These are phyloP conservation scores for Murina feae DNA, from an alignment of 2,113 vertebrate genomes.

Conservation along the genomic window DNA sequence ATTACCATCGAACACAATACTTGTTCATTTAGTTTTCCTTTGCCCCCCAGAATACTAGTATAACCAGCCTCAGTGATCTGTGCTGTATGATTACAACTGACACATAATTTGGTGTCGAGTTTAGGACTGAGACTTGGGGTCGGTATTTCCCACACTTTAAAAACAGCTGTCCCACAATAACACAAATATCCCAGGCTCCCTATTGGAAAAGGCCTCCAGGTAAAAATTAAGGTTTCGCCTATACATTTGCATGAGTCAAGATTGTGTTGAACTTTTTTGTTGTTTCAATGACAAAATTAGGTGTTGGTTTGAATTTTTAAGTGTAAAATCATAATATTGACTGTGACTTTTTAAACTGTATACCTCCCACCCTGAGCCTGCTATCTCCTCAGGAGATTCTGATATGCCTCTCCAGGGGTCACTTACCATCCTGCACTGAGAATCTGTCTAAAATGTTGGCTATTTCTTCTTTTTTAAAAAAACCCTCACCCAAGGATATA, in stretches of 20 bases:
- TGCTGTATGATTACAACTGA: neutral
- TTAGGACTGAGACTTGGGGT: neutral
- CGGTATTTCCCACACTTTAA: neutral
- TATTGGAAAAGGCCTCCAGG: neutral
- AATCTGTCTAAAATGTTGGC: neutral
- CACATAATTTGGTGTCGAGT: neutral
- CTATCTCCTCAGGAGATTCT: neutral
- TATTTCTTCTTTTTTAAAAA: neutral
- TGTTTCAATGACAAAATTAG: neutral
- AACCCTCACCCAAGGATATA: too few relatives aligned
- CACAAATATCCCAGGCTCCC: neutral
- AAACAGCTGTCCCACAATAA: neutral
- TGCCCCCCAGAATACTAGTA: neutral
- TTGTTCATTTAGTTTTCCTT: neutral
- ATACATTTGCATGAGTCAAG: neutral
- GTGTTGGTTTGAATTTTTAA: neutral
- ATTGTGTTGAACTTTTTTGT: neutral
- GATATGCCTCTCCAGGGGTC: neutral
- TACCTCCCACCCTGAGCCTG: neutral
- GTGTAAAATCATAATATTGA: neutral
- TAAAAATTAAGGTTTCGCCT: neutral
- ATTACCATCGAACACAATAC: neutral
- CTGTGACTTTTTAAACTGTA: neutral
- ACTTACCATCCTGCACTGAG: neutral
- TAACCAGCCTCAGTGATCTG: neutral